phyloP scores from a whole-genome alignment of 2,797 vertebrate species.

The Enteromius fasciolatus region DNA sequence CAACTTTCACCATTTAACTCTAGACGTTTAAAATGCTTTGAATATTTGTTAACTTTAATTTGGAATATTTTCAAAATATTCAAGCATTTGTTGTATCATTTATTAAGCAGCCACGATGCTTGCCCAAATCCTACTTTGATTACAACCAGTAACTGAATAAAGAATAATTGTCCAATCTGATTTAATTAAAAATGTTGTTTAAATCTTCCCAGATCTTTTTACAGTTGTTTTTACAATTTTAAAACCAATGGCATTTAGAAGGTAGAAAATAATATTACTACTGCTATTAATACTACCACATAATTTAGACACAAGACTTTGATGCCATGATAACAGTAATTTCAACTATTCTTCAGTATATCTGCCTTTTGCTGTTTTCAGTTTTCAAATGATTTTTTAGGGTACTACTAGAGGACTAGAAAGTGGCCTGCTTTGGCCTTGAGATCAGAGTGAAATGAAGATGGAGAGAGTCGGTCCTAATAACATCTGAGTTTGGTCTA shows the following conservation, averaged over 20 bases:
- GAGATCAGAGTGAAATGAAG: slow-evolving; percentile 48
- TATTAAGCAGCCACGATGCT: neutral
- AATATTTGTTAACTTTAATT: neutral
- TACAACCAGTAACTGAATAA: neutral
- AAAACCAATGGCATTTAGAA: neutral
- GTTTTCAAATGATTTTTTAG: neutral
- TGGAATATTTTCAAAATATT: neutral
- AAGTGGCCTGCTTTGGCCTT: slow-evolving; percentile 41
- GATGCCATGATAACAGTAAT: slow-evolving; percentile 14
- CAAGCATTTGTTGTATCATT: neutral
- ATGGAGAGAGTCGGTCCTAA: slow-evolving; percentile 46
- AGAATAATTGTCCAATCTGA: neutral
- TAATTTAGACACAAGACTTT: neutral
- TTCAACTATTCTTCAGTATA: neutral
- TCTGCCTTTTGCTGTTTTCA: slow-evolving; percentile 11
- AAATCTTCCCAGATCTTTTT: neutral
- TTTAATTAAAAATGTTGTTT: neutral
- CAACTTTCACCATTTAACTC: neutral
- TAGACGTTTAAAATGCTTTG: neutral
- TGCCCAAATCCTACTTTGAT: neutral
- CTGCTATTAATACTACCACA: too few species aligned
- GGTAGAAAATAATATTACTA: neutral
- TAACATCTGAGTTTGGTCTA: slow-evolving; percentile 64
- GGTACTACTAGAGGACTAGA: neutral
- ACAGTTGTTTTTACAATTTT: neutral